These are phyloP conservation scores for Bucco capensis DNA, from an alignment of 2,113 vertebrate species.

Conservation along the genomic window DNA sequence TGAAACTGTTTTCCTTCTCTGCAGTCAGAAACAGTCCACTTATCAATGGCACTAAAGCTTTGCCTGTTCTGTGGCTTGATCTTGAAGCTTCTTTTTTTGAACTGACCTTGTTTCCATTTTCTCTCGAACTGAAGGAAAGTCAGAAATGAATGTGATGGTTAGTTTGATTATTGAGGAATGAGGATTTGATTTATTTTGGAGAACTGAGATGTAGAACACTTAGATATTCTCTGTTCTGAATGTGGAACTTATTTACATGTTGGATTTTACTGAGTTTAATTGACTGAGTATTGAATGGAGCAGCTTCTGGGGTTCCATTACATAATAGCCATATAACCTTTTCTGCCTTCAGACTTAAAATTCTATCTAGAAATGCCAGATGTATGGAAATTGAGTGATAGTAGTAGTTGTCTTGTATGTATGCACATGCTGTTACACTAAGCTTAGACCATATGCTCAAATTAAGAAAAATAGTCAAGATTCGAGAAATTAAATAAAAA, in stretches of 20 bases:
- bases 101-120: background rate
- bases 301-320: background rate
- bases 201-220: background rate
- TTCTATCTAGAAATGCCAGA: background rate
- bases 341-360: background rate
- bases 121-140: background rate
- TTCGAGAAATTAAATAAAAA: background rate
- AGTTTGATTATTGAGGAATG: background rate
- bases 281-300: background rate
- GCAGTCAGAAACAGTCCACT: background rate
- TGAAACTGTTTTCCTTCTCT: background rate
- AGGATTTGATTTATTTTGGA: background rate
- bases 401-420: background rate
- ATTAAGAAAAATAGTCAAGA: background rate
- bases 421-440: background rate
- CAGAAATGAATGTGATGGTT: background rate
- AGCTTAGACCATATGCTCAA: background rate
- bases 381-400: background rate
- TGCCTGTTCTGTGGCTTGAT: background rate
- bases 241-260: background rate
- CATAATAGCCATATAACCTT: background rate
- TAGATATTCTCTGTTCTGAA: rapidly evolving
- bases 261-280: background rate
- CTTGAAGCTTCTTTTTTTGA: background rate
- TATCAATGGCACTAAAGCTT: background rate